A percentile compares a stretch with the other conserved stretches of the same genome.
These are phyloP conservation scores for Gambusia affinis DNA, from an alignment of 2,113 vertebrate genomes.

Conservation along the genomic window DNA sequence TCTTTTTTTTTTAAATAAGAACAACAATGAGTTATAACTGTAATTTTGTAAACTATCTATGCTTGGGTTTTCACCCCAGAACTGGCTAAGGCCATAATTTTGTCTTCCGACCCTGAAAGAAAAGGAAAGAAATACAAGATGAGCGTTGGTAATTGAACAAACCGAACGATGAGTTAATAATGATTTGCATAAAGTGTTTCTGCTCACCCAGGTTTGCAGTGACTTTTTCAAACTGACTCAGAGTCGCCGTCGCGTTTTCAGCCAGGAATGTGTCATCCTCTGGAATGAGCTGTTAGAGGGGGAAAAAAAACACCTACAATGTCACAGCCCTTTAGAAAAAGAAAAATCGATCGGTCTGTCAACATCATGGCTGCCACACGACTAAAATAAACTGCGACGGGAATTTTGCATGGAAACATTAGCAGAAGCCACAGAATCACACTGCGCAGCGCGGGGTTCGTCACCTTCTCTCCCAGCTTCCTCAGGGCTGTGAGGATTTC, in stretches of 20 bases:
- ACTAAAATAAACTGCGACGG: not conserved
- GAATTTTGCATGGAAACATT: not conserved
- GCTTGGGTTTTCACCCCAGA: constrained; percentile 90
- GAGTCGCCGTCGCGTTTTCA: constrained; percentile 87
- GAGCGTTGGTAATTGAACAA: not conserved
- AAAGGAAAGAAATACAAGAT: constrained; percentile 26
- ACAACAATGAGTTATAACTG: constrained; percentile 16
- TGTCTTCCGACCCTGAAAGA: constrained; percentile 91
- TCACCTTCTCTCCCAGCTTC: constrained; percentile 97
- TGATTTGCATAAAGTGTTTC: not conserved
- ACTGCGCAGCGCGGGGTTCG: not conserved
- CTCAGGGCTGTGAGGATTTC: constrained; percentile 94
- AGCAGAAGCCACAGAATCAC: not conserved
- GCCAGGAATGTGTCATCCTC: constrained; percentile 91
- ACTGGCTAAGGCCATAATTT: constrained; percentile 95
- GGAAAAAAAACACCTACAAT: not conserved
- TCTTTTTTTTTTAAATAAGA: not conserved
- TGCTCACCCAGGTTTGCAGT: constrained; percentile 88
- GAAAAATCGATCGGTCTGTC: not conserved
- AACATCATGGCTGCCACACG: not conserved
- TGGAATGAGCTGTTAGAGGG: constrained; percentile 82
- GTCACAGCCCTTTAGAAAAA: not conserved
- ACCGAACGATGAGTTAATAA: not conserved
- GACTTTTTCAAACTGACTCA: constrained; percentile 96
- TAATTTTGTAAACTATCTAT: constrained; percentile 31